Evolutionary conservation across 2,797 vertebrate genomes (phyloP).

Genomic region (Balearica regulorum): DNA sequence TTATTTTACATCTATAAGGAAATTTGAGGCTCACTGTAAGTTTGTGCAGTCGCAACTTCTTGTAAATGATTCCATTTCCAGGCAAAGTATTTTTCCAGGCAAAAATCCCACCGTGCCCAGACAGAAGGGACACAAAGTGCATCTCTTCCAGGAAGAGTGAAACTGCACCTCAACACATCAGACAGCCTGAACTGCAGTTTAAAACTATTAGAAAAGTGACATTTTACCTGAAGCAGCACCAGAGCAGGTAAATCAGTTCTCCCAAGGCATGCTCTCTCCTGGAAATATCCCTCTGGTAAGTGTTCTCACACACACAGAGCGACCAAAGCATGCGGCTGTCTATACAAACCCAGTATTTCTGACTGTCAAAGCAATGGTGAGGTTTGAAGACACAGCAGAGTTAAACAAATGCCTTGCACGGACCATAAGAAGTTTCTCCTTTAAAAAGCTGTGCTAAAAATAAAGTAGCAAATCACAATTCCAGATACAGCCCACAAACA

Average conservation of each 20-base stretch:
- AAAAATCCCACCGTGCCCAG: neutral
- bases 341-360: neutral
- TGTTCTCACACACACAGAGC: neutral
- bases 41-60: neutral
- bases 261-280: neutral
- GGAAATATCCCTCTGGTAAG: neutral
- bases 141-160: neutral
- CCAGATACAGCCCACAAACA: neutral
- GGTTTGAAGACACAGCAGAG: neutral
- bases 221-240: neutral
- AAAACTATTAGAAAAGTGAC: neutral
- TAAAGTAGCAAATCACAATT: neutral
- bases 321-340: neutral
- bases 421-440: neutral
- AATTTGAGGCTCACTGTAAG: neutral
- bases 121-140: neutral
- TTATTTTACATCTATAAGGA: neutral
- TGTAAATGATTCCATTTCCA: neutral
- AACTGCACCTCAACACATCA: neutral
- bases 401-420: neutral
- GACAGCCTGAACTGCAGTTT: neutral
- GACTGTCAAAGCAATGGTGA: neutral
- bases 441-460: neutral
- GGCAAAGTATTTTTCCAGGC: neutral
- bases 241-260: neutral